Conservation (phyloP, 2,113 vertebrate genomes). For the cattle (Bos taurus) region ARS-UCD2.0 NC_037336.1:46325501-46326000, state of each 20-base stretch:
- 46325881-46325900: neutral
- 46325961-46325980: neutral
- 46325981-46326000: neutral
- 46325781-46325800: neutral
- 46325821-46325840: constrained; percentile 22
- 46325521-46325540: no score
- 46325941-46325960: neutral
- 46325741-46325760: neutral
- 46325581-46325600: no score
- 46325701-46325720: neutral
- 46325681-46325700: neutral
- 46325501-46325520: no score
- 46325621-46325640: fast-evolving
- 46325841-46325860: neutral
- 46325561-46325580: fast-evolving
- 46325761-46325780: neutral
- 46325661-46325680: neutral
- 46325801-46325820: neutral
- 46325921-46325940: constrained; percentile 7
- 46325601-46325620: no score
- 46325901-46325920: neutral
- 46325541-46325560: no score
- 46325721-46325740: neutral
- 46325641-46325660: neutral
- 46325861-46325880: neutral